Conservation (phyloP, 2,888 invertebrate species). For the Seira ritae region DNA sequence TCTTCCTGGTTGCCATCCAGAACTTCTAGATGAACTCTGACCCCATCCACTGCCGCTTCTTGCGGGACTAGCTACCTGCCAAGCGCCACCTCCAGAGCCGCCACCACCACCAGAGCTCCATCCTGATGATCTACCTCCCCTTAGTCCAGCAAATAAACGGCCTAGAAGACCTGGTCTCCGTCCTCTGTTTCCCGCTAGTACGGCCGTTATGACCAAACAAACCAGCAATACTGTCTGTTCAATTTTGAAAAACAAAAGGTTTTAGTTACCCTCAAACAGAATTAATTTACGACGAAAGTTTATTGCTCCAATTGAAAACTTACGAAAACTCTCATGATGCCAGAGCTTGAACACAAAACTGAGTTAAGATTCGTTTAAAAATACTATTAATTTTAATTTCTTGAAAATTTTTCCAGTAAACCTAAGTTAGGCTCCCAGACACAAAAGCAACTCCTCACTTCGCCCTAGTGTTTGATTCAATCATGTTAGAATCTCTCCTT, state of each 20-base stretch:
- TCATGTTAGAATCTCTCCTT: too few relatives aligned
- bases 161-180: conserved; percentile 30
- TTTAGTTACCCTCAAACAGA: too few relatives aligned
- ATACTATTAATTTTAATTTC: too few relatives aligned
- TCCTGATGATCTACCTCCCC: conserved; percentile 25
- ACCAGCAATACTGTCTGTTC: conserved; percentile 31
- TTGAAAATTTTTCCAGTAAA: too few relatives aligned
- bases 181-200: conserved; percentile 46
- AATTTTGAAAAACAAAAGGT: too few relatives aligned
- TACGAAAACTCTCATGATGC: conserved; percentile 50
- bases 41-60: conserved; percentile 26
- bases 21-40: neutral
- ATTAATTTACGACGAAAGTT: too few relatives aligned
- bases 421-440: too few relatives aligned
- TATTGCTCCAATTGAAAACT: too few relatives aligned
- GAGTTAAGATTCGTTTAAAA: neutral
- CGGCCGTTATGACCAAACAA: conserved; percentile 30
- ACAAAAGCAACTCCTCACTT: conserved; percentile 41
- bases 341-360: conserved; percentile 27
- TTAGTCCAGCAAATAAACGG: conserved; percentile 30
- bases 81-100: neutral
- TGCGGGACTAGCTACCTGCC: conserved; percentile 32
- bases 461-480: conserved; percentile 39
- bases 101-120: conserved; percentile 20
- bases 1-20: conserved; percentile 41